Base-by-base conservation (phyloP, 2,797 vertebrate genomes). In the Ceyx erithaca region DNA sequence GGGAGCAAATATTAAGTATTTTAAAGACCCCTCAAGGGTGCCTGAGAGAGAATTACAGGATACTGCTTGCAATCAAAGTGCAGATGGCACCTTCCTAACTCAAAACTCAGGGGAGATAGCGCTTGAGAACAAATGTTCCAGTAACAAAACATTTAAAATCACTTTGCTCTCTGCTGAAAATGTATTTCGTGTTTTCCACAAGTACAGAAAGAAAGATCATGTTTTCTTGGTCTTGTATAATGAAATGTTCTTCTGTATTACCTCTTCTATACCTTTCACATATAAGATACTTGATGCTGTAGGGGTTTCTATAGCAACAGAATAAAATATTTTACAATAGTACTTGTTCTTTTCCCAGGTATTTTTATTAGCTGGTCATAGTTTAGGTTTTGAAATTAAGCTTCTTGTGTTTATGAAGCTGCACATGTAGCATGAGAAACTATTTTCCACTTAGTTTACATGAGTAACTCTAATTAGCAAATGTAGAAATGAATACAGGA, bases 271-370 rank as follows among this genome's bases (percentile, higher is more conserved):
- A 85, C 9, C 35, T 21, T 31, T 90, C 86, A 59, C 30, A 48
- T 63, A 30, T 23, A 62, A 88, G 75, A 71, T 3, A 3, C 2
- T 66, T 13, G 15, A 35, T 59, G 66, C 58, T 41, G 26, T 45
- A 72, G 76, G 90, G 54, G 89, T 96, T 96, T 80, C 95, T 90
- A 92, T 94, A 71, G 90, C 90, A 96, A 96, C 84, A 0, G 80
- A 94, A 82, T 55, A 82, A 83, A 86, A 80, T 78, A 30, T 87
- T 94, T 58, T 51, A 55, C 80, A 92, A 55, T 41, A 89, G 75
- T 48, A 85, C 86, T 86, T 80, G 62, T 52, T 87, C 84, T 89
- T 93, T 87, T 43, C 75, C 25, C 81, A 92, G 83, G 71, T 89
- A 85, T 71, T 57, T 35, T 63, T 84, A 80, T 25, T 46, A 82